phyloP scores from a whole-genome alignment of 2,797 vertebrate genomes.

The Mus minutoides region DNA sequence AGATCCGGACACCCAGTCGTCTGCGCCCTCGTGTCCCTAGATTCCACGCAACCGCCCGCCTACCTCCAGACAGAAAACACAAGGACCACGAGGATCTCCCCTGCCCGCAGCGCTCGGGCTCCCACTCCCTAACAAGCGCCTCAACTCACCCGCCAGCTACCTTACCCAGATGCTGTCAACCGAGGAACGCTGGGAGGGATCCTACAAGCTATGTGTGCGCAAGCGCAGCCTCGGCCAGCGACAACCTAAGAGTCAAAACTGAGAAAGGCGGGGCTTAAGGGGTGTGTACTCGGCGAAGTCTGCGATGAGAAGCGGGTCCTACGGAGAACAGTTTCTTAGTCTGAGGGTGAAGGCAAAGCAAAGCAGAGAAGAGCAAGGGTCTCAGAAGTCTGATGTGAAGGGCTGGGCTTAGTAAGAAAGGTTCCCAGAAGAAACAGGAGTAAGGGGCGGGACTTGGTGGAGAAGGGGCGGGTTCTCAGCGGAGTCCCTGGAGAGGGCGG shows the following conservation, averaged over 20 bases:
- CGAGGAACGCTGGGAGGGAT: not conserved
- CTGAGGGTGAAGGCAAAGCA: not conserved
- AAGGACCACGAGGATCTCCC: not conserved
- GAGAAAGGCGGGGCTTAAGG: not conserved
- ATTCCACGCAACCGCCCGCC: not conserved
- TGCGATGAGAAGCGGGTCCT: not conserved
- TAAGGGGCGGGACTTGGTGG: not conserved
- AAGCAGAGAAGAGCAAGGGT: not conserved
- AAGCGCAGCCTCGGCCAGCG: rapidly evolving
- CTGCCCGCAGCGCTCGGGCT: not conserved
- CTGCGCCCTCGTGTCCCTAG: not conserved
- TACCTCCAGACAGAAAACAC: not conserved
- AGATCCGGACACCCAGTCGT: no score
- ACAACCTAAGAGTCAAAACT: rapidly evolving
- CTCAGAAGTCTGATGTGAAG: not conserved
- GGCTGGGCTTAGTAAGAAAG: not conserved
- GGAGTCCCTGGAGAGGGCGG: not conserved
- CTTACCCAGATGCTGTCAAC: not conserved
- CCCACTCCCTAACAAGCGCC: not conserved
- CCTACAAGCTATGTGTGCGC: not conserved
- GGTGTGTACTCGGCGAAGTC: not conserved
- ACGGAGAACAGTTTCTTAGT: not conserved
- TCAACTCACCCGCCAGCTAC: not conserved
- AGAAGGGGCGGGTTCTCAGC: not conserved
- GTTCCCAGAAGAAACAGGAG: not conserved